A percentile compares a stretch with the other conserved stretches of the same genome.
Conservation (phyloP, 2,888 invertebrate species). For the Drosophila limbata region DNA sequence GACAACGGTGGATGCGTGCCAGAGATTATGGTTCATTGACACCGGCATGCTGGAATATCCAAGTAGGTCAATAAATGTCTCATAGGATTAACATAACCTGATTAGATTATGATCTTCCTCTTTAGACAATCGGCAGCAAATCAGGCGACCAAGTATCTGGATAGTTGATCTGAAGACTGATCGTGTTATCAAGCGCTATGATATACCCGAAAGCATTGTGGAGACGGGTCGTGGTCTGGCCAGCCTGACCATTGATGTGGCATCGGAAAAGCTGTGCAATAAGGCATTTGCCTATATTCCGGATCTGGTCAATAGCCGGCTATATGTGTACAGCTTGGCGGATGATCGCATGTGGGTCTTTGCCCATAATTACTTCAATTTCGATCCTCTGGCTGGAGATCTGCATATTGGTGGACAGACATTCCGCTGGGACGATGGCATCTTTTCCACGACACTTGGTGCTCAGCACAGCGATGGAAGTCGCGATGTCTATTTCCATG, state of each 20-base stretch:
- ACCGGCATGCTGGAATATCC: constrained; percentile 90
- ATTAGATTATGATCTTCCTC: background rate
- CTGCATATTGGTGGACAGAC: constrained; percentile 88
- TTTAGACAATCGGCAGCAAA: constrained; percentile 81
- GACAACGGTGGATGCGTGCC: constrained; percentile 89
- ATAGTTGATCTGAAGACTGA: constrained; percentile 89
- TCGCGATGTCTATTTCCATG: constrained; percentile 90
- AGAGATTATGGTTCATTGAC: constrained; percentile 92
- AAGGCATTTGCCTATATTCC: constrained; percentile 91
- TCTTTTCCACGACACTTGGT: constrained; percentile 90
- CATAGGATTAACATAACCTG: background rate
- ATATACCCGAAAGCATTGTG: constrained; percentile 84
- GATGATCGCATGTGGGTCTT: constrained; percentile 89
- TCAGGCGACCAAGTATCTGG: constrained; percentile 88
- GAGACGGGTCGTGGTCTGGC: constrained; percentile 87
- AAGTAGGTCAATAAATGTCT: constrained; percentile 84
- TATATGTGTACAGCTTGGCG: constrained; percentile 85
- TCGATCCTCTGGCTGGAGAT: constrained; percentile 90
- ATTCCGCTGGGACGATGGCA: constrained; percentile 93
- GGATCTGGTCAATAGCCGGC: constrained; percentile 76
- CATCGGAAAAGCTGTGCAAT: constrained; percentile 86
- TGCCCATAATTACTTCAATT: constrained; percentile 90
- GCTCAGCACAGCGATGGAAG: constrained; percentile 86
- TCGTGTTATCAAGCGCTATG: constrained; percentile 87
- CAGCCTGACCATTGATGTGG: constrained; percentile 89